A percentile compares a stretch with the other conserved stretches of the same genome.
These are phyloP conservation scores for Drosophila prolongata DNA, from an alignment of 2,888 invertebrate genomes.

Conservation along the genomic window DNA sequence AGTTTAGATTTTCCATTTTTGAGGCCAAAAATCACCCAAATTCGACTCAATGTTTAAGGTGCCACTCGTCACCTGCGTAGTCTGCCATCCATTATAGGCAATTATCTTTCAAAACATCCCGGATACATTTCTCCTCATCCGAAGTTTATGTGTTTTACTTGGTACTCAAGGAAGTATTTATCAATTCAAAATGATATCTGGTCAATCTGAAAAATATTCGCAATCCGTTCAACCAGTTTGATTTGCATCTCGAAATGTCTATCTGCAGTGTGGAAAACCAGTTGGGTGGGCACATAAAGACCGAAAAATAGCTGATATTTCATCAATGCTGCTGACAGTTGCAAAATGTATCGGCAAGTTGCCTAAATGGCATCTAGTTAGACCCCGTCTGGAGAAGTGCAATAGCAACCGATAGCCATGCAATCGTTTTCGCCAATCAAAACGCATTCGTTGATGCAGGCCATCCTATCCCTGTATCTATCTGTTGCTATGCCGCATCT, in stretches of 20 bases:
- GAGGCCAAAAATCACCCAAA: too few relatives aligned
- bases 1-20: too few relatives aligned
- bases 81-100: not conserved
- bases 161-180: slow-evolving; percentile 34
- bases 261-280: slow-evolving; percentile 24
- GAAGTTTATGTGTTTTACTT: not conserved
- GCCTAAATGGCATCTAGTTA: slow-evolving; percentile 6
- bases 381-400: not conserved
- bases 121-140: slow-evolving; percentile 10
- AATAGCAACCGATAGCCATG: slow-evolving; percentile 8
- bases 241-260: slow-evolving; percentile 39
- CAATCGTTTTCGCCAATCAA: slow-evolving; percentile 24
- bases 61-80: too few relatives aligned
- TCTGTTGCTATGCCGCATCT: slow-evolving; percentile 18
- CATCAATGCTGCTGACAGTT: slow-evolving; percentile 34
- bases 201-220: slow-evolving; percentile 32
- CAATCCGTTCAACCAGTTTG: slow-evolving; percentile 43
- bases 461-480: slow-evolving; percentile 4
- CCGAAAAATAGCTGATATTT: slow-evolving; percentile 32
- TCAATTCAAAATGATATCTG: slow-evolving; percentile 36
- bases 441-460: slow-evolving; percentile 31
- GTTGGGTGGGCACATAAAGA: slow-evolving; percentile 28
- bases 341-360: slow-evolving; percentile 26
- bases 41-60: too few relatives aligned
- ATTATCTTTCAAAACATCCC: not conserved